Evolutionary conservation across 2,797 vertebrate species (phyloP).

Genomic region (Chromis chromis): DNA sequence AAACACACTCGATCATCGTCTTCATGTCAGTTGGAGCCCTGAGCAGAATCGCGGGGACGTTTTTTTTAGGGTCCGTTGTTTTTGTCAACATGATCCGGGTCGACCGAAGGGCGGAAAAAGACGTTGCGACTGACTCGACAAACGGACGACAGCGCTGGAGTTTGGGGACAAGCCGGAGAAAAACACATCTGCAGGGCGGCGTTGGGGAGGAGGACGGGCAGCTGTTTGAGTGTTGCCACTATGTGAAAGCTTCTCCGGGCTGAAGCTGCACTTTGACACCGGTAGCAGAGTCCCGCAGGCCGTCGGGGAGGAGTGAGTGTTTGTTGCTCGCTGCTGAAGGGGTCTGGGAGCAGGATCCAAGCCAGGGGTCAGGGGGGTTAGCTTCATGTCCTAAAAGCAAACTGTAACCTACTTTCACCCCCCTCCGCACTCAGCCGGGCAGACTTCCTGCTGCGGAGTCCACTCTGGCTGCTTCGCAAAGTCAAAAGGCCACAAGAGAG

Average conservation of each 20-base stretch:
- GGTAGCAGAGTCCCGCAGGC: conserved; percentile 69
- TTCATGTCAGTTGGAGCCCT: conserved; percentile 55
- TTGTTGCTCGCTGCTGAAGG: conserved; percentile 68
- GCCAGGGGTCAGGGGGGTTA: conserved; percentile 79
- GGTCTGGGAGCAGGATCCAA: conserved; percentile 73
- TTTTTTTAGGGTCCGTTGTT: conserved; percentile 38
- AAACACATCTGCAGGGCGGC: conserved; percentile 40
- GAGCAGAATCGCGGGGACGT: conserved; percentile 22
- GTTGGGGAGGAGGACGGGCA: conserved; percentile 32
- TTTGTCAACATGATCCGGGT: conserved; percentile 58
- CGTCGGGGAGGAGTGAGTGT: conserved; percentile 53
- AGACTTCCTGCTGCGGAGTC: conserved; percentile 44
- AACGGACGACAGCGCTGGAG: not conserved
- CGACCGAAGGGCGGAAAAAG: conserved; percentile 34
- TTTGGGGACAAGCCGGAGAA: conserved; percentile 53
- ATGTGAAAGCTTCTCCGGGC: conserved; percentile 82
- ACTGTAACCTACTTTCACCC: conserved; percentile 82
- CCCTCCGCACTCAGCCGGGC: not conserved
- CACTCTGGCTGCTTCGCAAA: conserved; percentile 55
- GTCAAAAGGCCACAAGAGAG: conserved; percentile 76
- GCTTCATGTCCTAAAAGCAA: conserved; percentile 84
- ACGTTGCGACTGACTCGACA: conserved; percentile 18
- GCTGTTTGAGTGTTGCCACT: conserved; percentile 73
- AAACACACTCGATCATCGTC: conserved; percentile 26
- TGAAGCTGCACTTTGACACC: conserved; percentile 81